Conservation (phyloP, 2,888 invertebrate species). For the Sceliomorpha sp. region DNA sequence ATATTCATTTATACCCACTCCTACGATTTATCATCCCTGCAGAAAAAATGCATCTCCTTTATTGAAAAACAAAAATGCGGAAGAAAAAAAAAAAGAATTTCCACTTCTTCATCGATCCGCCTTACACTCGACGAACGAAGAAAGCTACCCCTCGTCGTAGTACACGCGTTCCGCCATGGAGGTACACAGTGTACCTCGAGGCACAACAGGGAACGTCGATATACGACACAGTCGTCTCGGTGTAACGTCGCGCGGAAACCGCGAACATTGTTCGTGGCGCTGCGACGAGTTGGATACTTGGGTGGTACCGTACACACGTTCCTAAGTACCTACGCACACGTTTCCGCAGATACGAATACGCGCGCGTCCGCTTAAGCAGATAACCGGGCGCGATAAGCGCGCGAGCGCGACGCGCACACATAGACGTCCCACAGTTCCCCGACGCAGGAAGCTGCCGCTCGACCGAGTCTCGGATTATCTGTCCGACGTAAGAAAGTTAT, state of each 20-base stretch:
- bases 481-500: constrained; percentile 70
- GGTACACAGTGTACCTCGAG: constrained; percentile 6
- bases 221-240: constrained; percentile 18
- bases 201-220: constrained; percentile 19
- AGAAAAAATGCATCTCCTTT: too few species aligned
- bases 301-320: constrained; percentile 19
- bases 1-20: too few species aligned
- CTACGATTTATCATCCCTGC: too few species aligned
- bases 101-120: too few species aligned
- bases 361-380: constrained; percentile 34
- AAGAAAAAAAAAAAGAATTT: too few species aligned
- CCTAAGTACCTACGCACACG: constrained; percentile 61
- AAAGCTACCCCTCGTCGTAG: too few species aligned
- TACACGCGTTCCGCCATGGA: too few species aligned
- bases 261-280: constrained; percentile 61
- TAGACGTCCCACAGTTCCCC: too few species aligned
- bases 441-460: constrained; percentile 23
- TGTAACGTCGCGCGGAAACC: constrained; percentile 41
- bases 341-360: constrained; percentile 51
- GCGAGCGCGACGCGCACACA: constrained; percentile 41
- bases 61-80: too few species aligned
- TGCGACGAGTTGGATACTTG: constrained; percentile 52
- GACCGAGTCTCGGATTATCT: constrained; percentile 48
- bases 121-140: too few species aligned
- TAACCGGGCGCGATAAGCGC: constrained; percentile 46